Evolutionary conservation across 2,888 invertebrate genomes (phyloP).

Genomic region (Drosophila flavopinicola): DNA sequence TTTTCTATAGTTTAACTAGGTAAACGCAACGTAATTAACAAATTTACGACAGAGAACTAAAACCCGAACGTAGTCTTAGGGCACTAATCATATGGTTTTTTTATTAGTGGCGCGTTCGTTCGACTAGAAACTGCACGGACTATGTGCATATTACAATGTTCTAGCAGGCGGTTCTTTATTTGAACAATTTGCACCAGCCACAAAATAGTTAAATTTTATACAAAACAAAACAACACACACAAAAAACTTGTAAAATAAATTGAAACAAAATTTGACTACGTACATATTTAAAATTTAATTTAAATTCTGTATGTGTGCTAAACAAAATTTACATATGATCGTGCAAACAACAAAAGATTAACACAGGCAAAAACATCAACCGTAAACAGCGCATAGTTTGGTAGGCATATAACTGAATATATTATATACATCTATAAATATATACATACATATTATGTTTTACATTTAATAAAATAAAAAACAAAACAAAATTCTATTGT

Average conservation of each 20-base stretch:
- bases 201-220: constrained; percentile 58
- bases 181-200: constrained; percentile 39
- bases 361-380: constrained; percentile 26
- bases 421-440: constrained; percentile 57
- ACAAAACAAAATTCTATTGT: constrained; percentile 55
- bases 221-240: constrained; percentile 13
- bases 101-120: constrained; percentile 45
- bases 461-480: constrained; percentile 57
- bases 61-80: constrained; percentile 44
- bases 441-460: constrained; percentile 74
- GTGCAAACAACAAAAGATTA: constrained; percentile 22
- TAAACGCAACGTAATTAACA: constrained; percentile 69
- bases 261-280: constrained; percentile 32
- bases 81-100: constrained; percentile 46
- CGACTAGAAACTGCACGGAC: constrained; percentile 21
- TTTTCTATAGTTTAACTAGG: constrained; percentile 65
- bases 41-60: constrained; percentile 56
- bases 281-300: constrained; percentile 24
- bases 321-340: constrained; percentile 41
- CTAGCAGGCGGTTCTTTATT: constrained; percentile 30
- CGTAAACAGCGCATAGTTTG: constrained; percentile 65
- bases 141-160: constrained; percentile 31
- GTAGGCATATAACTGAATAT: constrained; percentile 66
- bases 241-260: constrained; percentile 43
- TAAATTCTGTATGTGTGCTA: constrained; percentile 55